These are phyloP conservation scores for Pagetopsis macropterus DNA, from an alignment of 2,797 vertebrate genomes.

Conservation along the genomic window DNA sequence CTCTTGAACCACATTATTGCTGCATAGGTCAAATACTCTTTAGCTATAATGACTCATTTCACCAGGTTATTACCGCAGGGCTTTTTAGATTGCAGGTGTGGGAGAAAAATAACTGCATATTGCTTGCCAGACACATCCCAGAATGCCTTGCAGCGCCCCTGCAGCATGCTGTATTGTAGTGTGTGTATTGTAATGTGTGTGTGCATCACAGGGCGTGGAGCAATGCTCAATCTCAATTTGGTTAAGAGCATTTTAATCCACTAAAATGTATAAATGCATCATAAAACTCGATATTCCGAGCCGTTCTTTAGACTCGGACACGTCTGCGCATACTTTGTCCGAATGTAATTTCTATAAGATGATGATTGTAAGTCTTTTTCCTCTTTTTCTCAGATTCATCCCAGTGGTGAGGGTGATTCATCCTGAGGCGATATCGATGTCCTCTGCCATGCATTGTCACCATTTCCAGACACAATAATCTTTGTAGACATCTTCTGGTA, in stretches of 20 bases:
- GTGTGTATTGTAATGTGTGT: constrained; percentile 38
- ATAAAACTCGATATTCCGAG: constrained; percentile 26
- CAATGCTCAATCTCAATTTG: constrained; percentile 60
- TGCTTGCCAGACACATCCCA: constrained; percentile 50
- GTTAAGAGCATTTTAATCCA: constrained; percentile 71
- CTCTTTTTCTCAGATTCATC: constrained; percentile 10
- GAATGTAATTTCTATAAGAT: constrained; percentile 13
- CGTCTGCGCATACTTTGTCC: not conserved
- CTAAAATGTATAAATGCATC: constrained; percentile 45
- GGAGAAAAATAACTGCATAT: constrained; percentile 10
- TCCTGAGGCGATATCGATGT: constrained; percentile 10
- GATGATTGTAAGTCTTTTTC: constrained; percentile 3
- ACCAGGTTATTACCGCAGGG: constrained; percentile 41
- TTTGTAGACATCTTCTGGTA: constrained; percentile 26
- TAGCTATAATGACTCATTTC: constrained; percentile 14
- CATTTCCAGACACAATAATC: constrained; percentile 35
- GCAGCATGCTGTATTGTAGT: constrained; percentile 42
- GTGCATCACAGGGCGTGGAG: constrained; percentile 53
- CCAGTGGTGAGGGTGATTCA: constrained; percentile 11
- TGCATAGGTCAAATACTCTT: constrained; percentile 1
- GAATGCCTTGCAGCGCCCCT: constrained; percentile 54
- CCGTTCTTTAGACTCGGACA: not conserved
- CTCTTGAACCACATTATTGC: too few relatives aligned
- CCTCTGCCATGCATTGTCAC: constrained; percentile 19
- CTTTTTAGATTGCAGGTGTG: constrained; percentile 49